A percentile compares a stretch with the other conserved stretches of the same genome.
Evolutionary conservation across 2,888 invertebrate genomes (phyloP).

Genomic region (Eupeodes luniger): DNA sequence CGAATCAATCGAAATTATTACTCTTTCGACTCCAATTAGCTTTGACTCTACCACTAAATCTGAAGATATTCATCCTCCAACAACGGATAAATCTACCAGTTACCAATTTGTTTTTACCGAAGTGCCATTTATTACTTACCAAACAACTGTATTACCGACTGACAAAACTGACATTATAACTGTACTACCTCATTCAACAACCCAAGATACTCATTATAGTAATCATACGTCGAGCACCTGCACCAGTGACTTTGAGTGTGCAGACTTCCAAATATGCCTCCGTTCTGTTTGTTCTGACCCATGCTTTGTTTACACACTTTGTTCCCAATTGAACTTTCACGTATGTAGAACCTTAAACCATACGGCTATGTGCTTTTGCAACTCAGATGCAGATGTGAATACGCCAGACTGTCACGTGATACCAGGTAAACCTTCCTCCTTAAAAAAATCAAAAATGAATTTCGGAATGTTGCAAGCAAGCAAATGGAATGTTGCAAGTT

Average conservation of each 20-base stretch:
- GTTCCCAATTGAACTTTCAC: slow-evolving; percentile 82
- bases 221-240: slow-evolving; percentile 78
- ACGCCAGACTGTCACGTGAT: slow-evolving; percentile 85
- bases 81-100: slow-evolving; percentile 16
- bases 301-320: slow-evolving; percentile 84
- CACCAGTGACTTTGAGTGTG: slow-evolving; percentile 82
- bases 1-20: too few species aligned
- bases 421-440: slow-evolving; percentile 86
- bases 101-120: slow-evolving; percentile 17
- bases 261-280: slow-evolving; percentile 84
- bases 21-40: too few species aligned
- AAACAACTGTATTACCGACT: slow-evolving; percentile 61
- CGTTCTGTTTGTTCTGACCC: slow-evolving; percentile 85
- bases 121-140: slow-evolving; percentile 58
- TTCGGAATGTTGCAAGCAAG: slow-evolving; percentile 78
- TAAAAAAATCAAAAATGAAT: slow-evolving; percentile 45
- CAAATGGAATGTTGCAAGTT: slow-evolving; percentile 70
- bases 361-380: slow-evolving; percentile 86
- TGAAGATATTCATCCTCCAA: background rate
- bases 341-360: slow-evolving; percentile 85
- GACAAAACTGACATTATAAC: slow-evolving; percentile 66
- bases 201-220: slow-evolving; percentile 10
- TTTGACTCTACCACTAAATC: too few species aligned
- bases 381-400: slow-evolving; percentile 84
- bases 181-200: slow-evolving; percentile 21